Evolutionary conservation across 2,113 vertebrate genomes (phyloP).

Genomic region (Acanthisitta chloris): DNA sequence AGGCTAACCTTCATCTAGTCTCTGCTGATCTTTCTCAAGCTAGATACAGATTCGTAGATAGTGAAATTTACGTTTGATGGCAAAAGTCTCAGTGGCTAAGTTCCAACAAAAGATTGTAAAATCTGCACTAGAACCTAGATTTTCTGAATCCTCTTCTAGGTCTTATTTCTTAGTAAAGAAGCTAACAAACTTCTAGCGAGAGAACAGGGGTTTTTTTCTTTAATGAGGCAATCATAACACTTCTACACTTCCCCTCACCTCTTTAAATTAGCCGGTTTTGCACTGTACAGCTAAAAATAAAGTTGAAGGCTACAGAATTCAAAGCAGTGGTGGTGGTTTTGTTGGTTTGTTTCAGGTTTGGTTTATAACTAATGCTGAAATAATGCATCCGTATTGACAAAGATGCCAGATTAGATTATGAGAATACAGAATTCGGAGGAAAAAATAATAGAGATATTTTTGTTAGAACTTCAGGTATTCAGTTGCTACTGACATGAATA

Average conservation of each 20-base stretch:
- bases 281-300: neutral
- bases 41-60: slow-evolving; percentile 24
- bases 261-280: neutral
- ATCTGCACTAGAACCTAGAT: neutral
- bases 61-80: slow-evolving; percentile 22
- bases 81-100: slow-evolving; percentile 10
- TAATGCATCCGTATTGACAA: neutral
- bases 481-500: neutral
- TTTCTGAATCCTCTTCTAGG: neutral
- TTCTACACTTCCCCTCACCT: neutral
- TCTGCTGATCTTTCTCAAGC: slow-evolving; percentile 37
- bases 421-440: neutral
- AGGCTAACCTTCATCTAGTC: slow-evolving; percentile 43
- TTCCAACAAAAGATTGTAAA: slow-evolving; percentile 49
- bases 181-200: slow-evolving; percentile 9
- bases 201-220: slow-evolving; percentile 32
- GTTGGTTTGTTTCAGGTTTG: neutral
- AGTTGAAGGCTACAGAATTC: neutral
- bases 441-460: neutral
- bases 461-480: neutral
- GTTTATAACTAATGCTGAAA: neutral
- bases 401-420: neutral
- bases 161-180: slow-evolving; percentile 24
- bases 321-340: neutral
- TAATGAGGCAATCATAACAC: neutral